phyloP scores from a whole-genome alignment of 2,888 invertebrate genomes.

The Eilema griseolum region DNA sequence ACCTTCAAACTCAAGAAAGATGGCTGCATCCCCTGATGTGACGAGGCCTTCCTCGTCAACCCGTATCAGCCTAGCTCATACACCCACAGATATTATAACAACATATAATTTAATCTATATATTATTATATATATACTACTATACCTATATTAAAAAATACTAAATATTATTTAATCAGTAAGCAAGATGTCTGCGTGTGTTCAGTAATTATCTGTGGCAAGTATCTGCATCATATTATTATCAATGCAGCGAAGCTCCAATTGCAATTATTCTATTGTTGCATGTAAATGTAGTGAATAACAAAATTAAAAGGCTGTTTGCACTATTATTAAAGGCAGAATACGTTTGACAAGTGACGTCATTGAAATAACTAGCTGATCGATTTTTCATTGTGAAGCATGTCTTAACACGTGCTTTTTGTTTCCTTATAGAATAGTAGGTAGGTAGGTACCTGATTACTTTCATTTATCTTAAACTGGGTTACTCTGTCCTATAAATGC shows the following conservation, averaged over 20 bases:
- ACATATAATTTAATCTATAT: too few relatives aligned
- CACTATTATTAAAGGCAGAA: not conserved
- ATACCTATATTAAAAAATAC: too few relatives aligned
- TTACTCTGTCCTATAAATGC: too few relatives aligned
- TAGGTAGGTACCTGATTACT: too few relatives aligned
- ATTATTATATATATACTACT: too few relatives aligned
- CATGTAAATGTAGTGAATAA: not conserved
- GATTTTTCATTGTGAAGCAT: not conserved
- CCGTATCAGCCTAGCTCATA: too few relatives aligned
- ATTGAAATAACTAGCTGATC: too few relatives aligned
- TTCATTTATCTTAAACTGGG: too few relatives aligned
- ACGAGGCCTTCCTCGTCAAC: too few relatives aligned
- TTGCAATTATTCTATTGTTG: not conserved
- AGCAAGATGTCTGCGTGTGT: not conserved
- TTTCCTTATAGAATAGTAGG: not conserved
- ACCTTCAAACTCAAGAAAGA: too few relatives aligned
- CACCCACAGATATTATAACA: too few relatives aligned
- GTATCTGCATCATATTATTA: not conserved
- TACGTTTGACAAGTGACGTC: not conserved
- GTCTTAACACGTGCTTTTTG: not conserved
- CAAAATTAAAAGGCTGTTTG: not conserved
- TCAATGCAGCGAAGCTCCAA: not conserved
- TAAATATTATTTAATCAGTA: not conserved
- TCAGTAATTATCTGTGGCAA: not conserved
- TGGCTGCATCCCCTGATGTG: too few relatives aligned